These are phyloP conservation scores for Grapholita molesta DNA, from an alignment of 1,140 invertebrate genomes.

Conservation along the genomic window DNA sequence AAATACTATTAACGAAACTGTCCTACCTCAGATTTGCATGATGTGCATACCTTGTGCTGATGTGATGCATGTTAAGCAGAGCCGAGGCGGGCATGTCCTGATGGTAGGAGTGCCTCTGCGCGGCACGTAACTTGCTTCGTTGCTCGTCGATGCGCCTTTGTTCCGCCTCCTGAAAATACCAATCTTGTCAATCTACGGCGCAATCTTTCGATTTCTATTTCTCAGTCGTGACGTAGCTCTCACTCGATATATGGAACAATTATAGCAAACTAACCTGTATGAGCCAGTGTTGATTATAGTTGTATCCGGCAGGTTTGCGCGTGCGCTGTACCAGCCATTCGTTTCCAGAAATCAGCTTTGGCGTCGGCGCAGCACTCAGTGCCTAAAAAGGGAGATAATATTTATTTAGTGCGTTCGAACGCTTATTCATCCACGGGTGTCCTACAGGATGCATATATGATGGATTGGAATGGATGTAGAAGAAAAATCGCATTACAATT, in stretches of 20 bases:
- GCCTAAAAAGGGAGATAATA: slow-evolving; percentile 64
- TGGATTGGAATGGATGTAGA: no score
- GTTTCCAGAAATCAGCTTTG: slow-evolving; percentile 83
- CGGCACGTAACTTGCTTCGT: slow-evolving; percentile 46
- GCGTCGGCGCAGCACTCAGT: slow-evolving; percentile 87
- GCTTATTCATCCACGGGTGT: no score
- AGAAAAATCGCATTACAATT: no score
- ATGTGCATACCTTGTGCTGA: slow-evolving; percentile 34
- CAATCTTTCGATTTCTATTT: background rate
- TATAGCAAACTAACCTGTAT: slow-evolving; percentile 80
- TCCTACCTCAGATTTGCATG: background rate
- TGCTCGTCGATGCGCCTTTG: slow-evolving; percentile 89
- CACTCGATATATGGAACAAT: background rate
- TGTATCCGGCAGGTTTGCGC: slow-evolving; percentile 82
- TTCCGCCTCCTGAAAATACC: slow-evolving; percentile 89
- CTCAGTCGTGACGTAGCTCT: background rate
- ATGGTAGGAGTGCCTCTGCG: slow-evolving; percentile 53
- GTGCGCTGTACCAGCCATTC: slow-evolving; percentile 85
- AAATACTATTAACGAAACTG: background rate
- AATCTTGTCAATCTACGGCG: background rate
- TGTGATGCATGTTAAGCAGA: slow-evolving; percentile 28
- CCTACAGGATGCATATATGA: no score
- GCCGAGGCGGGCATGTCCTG: slow-evolving; percentile 31
- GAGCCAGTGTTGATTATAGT: slow-evolving; percentile 91
- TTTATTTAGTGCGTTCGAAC: background rate